Evolutionary conservation across 2,888 invertebrate genomes (phyloP).

Genomic region (Mesorhabditis sp.): DNA sequence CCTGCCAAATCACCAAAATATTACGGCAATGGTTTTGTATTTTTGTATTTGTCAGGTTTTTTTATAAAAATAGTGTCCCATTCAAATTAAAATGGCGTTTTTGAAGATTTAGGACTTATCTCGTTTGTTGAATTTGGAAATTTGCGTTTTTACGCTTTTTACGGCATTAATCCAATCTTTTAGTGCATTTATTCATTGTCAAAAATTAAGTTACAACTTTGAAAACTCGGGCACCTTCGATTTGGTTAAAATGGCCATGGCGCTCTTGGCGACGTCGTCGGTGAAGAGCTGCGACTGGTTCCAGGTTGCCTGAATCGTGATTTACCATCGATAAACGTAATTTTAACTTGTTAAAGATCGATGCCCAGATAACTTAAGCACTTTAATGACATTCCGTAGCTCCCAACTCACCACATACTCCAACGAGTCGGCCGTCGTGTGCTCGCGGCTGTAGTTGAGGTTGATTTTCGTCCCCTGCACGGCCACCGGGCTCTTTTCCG

Average conservation of each 20-base stretch:
- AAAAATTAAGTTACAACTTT: slow-evolving; percentile 15
- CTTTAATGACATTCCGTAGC: not conserved
- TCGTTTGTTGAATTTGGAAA: no score
- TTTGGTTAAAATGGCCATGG: slow-evolving; percentile 66
- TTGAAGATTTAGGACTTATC: no score
- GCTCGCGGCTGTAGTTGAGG: slow-evolving; percentile 79
- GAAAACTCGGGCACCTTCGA: slow-evolving; percentile 23
- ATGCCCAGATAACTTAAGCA: not conserved
- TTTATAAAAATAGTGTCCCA: no score
- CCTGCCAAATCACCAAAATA: no score
- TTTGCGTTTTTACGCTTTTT: no score
- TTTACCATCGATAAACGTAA: no score
- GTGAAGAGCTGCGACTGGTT: slow-evolving; percentile 84
- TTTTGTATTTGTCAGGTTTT: no score
- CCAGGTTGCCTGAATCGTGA: slow-evolving; percentile 68
- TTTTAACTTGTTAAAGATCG: no score
- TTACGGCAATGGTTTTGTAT: no score
- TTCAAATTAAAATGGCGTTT: no score
- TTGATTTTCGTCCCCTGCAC: slow-evolving; percentile 80
- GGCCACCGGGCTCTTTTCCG: slow-evolving; percentile 86
- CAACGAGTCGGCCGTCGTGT: slow-evolving; percentile 79
- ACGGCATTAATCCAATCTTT: no score
- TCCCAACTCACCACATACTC: slow-evolving; percentile 69
- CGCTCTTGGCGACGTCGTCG: slow-evolving; percentile 76
- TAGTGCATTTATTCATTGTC: no score